Percentiles rank a stretch among this genome's conserved stretches.
phyloP scores from a whole-genome alignment of 2,888 invertebrate species.

The Malthinus flaveolus region DNA sequence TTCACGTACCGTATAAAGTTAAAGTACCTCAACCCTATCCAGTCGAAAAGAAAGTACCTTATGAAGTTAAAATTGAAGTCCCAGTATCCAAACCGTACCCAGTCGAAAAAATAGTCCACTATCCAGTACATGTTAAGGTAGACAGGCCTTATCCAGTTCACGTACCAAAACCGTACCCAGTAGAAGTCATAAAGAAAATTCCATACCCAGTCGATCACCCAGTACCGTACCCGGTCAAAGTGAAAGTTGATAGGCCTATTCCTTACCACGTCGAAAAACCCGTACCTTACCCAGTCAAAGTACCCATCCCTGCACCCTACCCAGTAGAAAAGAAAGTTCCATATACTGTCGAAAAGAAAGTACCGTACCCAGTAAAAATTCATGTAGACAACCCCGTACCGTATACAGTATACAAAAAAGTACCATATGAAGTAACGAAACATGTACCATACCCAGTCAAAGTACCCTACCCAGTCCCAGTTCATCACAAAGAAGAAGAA shows the following conservation, averaged over 20 bases:
- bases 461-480: slow-evolving; percentile 66
- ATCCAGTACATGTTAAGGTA: slow-evolving; percentile 70
- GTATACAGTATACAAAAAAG: slow-evolving; percentile 57
- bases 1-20: slow-evolving; percentile 73
- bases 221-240: slow-evolving; percentile 72
- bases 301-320: slow-evolving; percentile 72
- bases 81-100: slow-evolving; percentile 75
- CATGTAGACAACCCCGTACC: slow-evolving; percentile 68
- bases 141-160: slow-evolving; percentile 72
- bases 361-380: slow-evolving; percentile 64
- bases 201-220: slow-evolving; percentile 75
- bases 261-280: slow-evolving; percentile 79
- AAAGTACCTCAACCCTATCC: slow-evolving; percentile 73
- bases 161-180: slow-evolving; percentile 69
- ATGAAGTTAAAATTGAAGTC: slow-evolving; percentile 69
- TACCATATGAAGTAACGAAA: slow-evolving; percentile 55
- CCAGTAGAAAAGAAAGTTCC: slow-evolving; percentile 69
- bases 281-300: slow-evolving; percentile 75
- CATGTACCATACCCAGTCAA: slow-evolving; percentile 72
- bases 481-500: slow-evolving; percentile 55
- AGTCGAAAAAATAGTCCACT: slow-evolving; percentile 73
- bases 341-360: slow-evolving; percentile 69
- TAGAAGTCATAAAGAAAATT: slow-evolving; percentile 73
- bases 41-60: slow-evolving; percentile 70
- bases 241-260: slow-evolving; percentile 68